Evolutionary conservation across 2,797 vertebrate genomes (phyloP).

Genomic region (Nasua narica): DNA sequence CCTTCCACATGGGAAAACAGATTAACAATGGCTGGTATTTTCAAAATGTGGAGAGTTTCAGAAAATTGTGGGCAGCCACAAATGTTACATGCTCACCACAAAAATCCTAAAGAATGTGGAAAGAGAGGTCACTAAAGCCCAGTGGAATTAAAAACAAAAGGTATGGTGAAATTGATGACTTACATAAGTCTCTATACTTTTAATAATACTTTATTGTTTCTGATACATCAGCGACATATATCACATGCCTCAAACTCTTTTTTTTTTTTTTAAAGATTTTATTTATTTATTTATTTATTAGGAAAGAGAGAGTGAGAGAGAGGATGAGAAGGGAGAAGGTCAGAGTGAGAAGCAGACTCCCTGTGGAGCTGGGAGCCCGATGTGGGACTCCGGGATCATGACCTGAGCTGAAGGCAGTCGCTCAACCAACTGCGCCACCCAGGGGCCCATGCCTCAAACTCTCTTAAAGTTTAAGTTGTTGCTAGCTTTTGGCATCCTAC

Average conservation of each 20-base stretch:
- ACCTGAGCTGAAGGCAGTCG: too few species aligned
- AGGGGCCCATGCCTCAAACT: not conserved
- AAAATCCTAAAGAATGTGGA: not conserved
- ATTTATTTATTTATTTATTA: too few species aligned
- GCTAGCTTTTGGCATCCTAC: not conserved
- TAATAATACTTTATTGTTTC: not conserved
- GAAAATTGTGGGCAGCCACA: not conserved
- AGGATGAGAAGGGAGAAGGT: too few species aligned
- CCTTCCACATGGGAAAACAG: not conserved
- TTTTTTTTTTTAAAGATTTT: too few species aligned
- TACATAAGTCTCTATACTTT: not conserved
- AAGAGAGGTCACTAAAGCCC: not conserved
- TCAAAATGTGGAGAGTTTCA: not conserved
- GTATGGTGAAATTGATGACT: not conserved
- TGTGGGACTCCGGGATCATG: too few species aligned
- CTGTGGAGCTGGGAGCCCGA: too few species aligned
- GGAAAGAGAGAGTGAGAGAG: too few species aligned
- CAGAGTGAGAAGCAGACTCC: too few species aligned
- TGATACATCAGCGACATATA: not conserved
- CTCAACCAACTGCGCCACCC: too few species aligned
- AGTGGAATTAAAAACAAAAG: not conserved
- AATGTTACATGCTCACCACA: not conserved
- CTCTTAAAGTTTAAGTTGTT: not conserved
- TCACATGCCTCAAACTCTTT: not conserved
- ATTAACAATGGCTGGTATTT: not conserved